Evolutionary conservation across 2,888 invertebrate genomes (phyloP), one percentile per base, ranked within the genome.

Genomic region (Troilus luridus): DNA sequence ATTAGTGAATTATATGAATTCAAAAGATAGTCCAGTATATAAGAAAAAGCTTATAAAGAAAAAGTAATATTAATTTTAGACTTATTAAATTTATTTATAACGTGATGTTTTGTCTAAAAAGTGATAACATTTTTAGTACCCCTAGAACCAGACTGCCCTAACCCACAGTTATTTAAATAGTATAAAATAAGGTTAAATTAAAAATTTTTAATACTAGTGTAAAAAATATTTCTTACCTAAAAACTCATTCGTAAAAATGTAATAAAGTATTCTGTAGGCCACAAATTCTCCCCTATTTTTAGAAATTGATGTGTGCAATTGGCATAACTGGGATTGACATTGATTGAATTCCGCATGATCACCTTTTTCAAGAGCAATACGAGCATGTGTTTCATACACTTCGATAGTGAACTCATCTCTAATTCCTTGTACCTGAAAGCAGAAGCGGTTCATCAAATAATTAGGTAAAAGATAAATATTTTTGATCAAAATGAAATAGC

Each of bases 281-380:
- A 97, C 97, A 94, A 99, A 99, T 95, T 99, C 99, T 92, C 97
- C 96, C 92, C 96, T 95, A 95, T 99, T 98, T 89, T 95, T 95
- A 92, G 95, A 95, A 27, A 93, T 92, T 56, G 96, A 95, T 62
- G 96, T 97, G 94, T 99, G 99, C 62, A 99, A 95, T 96, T 98
- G 97, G 95, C 98, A 98, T 91, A 99, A 95, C 95, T 99, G 99
- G 21, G 99, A 98, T 95, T 99, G 99, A 94, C 99, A 99, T 94
- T 99, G 99, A 95, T 99, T 99, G 94, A 99, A 99, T 94, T 99
- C 99, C 94, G 99, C 99, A 94, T 99, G 98, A 94, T 99, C 99
- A 90, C 98, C 98, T 95, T 98, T 99, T 94, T 99, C 99, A 94
- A 99, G 95, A 89, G 99, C 99, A 93, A 99, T 98, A 91, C 99